Conservation (phyloP, 2,888 invertebrate genomes). For the Cosmopolites sordidus region DNA sequence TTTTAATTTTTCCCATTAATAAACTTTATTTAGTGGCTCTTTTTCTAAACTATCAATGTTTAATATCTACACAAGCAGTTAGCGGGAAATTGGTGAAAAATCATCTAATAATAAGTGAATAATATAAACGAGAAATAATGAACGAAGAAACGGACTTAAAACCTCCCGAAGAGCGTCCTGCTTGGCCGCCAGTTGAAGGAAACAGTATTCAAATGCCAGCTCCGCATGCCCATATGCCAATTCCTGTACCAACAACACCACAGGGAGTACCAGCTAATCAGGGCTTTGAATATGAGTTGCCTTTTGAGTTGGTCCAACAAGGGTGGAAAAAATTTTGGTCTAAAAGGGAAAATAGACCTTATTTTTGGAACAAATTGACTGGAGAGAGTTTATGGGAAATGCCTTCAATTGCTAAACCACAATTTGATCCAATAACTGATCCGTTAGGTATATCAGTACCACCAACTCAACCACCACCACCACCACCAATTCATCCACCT, state of each 20-base stretch:
- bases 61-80: conserved; percentile 15
- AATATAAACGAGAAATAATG: conserved; percentile 40
- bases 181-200: conserved; percentile 45
- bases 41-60: conserved; percentile 18
- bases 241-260: conserved; percentile 59
- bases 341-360: conserved; percentile 88
- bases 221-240: conserved; percentile 49
- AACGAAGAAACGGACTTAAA: conserved; percentile 47
- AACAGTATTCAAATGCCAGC: conserved; percentile 40
- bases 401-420: conserved; percentile 78
- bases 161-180: conserved; percentile 39
- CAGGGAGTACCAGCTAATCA: conserved; percentile 53
- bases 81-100: conserved; percentile 29
- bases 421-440: conserved; percentile 80
- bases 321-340: conserved; percentile 97
- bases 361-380: conserved; percentile 94
- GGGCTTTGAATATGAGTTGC: conserved; percentile 52
- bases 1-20: conserved; percentile 21
- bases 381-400: conserved; percentile 97
- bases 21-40: conserved; percentile 19
- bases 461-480: conserved; percentile 20
- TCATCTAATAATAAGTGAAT: conserved; percentile 30
- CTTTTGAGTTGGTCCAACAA: conserved; percentile 70
- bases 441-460: conserved; percentile 35
- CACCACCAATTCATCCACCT: conserved; percentile 44